These are phyloP conservation scores for Bombus picipes DNA, from an alignment of 1,140 invertebrate species.

Conservation along the genomic window DNA sequence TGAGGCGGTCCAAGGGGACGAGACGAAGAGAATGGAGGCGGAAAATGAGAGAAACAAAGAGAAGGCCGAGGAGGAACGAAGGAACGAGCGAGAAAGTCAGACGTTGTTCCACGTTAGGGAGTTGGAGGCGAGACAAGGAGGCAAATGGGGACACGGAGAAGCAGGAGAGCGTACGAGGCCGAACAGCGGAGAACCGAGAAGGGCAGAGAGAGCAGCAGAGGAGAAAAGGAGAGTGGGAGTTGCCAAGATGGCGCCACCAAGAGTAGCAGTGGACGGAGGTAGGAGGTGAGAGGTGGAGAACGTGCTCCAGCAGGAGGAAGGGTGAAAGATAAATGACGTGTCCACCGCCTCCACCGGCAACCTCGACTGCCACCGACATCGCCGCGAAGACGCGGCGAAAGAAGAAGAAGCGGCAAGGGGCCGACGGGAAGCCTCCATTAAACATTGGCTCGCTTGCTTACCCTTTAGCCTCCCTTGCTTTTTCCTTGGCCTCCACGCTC, in stretches of 20 bases:
- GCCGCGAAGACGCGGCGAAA: constrained; percentile 71
- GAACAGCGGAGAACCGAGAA: constrained; percentile 66
- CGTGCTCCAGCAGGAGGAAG: constrained; percentile 68
- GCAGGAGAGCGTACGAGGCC: constrained; percentile 29
- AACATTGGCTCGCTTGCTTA: constrained; percentile 75
- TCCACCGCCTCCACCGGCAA: constrained; percentile 77
- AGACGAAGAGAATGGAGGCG: constrained; percentile 49
- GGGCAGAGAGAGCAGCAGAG: constrained; percentile 39
- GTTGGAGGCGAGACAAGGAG: constrained; percentile 17
- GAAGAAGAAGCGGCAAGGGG: constrained; percentile 64
- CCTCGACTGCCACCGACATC: constrained; percentile 62
- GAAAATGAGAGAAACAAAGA: constrained; percentile 66
- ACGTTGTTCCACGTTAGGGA: constrained; percentile 9
- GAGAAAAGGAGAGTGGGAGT: constrained; percentile 74
- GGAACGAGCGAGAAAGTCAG: constrained; percentile 34
- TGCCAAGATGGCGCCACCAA: constrained; percentile 77
- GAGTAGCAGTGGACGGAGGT: constrained; percentile 57
- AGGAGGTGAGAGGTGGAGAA: constrained; percentile 63
- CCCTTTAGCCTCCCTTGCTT: constrained; percentile 50
- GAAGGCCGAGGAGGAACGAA: constrained; percentile 18
- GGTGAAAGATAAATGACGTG: constrained; percentile 82
- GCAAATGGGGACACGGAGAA: constrained; percentile 64
- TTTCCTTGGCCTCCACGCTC: constrained; percentile 41
- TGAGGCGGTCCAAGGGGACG: constrained; percentile 51
- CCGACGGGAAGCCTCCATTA: constrained; percentile 76